Conservation (phyloP, 2,888 invertebrate genomes). For the Ophion slaviceki region DNA sequence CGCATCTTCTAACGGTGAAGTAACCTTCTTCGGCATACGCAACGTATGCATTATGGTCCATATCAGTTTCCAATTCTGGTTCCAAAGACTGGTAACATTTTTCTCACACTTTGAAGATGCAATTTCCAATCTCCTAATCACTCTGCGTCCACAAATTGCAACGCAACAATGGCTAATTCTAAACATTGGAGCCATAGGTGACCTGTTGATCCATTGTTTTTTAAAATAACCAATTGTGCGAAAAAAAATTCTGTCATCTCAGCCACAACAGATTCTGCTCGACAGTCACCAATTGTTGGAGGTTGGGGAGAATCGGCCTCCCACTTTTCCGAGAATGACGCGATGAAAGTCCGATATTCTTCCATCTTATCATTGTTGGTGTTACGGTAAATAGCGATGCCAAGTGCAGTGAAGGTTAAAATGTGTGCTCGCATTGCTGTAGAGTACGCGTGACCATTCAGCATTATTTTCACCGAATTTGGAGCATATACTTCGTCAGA, state of each 20-base stretch:
- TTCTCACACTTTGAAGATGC: conserved; percentile 63
- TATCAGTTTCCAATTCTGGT: conserved; percentile 6
- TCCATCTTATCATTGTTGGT: conserved; percentile 22
- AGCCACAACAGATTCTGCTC: conserved; percentile 23
- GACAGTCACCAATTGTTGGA: conserved; percentile 44
- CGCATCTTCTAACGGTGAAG: conserved; percentile 57
- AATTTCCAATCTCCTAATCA: conserved; percentile 65
- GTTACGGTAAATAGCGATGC: conserved; percentile 35
- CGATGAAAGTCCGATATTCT: conserved; percentile 30
- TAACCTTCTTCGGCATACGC: conserved; percentile 48
- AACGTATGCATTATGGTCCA: conserved; percentile 36
- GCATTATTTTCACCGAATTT: conserved; percentile 54
- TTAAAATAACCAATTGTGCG: conserved; percentile 24
- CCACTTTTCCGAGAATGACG: conserved; percentile 37
- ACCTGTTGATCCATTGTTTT: conserved; percentile 52
- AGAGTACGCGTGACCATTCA: conserved; percentile 53
- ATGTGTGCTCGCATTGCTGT: conserved; percentile 58
- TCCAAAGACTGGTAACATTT: conserved; percentile 67
- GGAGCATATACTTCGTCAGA: conserved; percentile 47
- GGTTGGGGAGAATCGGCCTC: conserved; percentile 13
- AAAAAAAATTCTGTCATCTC: conserved; percentile 35
- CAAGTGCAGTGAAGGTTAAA: conserved; percentile 56
- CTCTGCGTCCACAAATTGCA: conserved; percentile 70
- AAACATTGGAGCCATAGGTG: conserved; percentile 67
- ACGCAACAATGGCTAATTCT: conserved; percentile 53